Evolutionary conservation across 2,797 vertebrate genomes (phyloP).

Genomic region (Eulemur mongoz): DNA sequence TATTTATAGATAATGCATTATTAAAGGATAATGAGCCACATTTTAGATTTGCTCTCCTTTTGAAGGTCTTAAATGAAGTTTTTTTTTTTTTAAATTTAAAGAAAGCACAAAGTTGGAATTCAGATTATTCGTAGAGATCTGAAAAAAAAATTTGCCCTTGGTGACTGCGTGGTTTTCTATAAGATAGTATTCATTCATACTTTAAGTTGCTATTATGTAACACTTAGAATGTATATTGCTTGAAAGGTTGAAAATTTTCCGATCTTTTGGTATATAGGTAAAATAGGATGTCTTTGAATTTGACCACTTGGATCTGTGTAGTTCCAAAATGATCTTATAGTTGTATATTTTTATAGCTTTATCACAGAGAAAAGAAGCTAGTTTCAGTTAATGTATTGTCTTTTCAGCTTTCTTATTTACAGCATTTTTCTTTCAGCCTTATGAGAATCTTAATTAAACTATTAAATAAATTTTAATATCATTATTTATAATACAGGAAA

Average conservation of each 20-base stretch:
- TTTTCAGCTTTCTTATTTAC: background rate
- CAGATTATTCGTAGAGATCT: background rate
- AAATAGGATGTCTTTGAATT: background rate
- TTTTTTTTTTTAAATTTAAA: background rate
- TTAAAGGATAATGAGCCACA: background rate
- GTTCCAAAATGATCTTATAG: background rate
- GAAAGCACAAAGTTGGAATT: background rate
- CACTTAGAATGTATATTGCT: background rate
- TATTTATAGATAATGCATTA: background rate
- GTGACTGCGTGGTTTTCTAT: background rate
- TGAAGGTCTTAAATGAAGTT: background rate
- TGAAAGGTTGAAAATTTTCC: background rate
- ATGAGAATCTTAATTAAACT: background rate
- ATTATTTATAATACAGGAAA: background rate
- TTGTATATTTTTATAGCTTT: background rate
- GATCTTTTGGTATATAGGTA: background rate
- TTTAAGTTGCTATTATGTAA: background rate
- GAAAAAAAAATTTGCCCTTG: background rate
- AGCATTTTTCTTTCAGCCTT: background rate
- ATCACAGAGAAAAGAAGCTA: background rate
- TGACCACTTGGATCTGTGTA: background rate
- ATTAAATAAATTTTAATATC: background rate
- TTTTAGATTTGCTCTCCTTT: slow-evolving; percentile 1
- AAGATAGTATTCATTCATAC: background rate
- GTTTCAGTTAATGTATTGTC: background rate